phyloP scores from a whole-genome alignment of 1,140 invertebrate species.

The Lithobius niger region DNA sequence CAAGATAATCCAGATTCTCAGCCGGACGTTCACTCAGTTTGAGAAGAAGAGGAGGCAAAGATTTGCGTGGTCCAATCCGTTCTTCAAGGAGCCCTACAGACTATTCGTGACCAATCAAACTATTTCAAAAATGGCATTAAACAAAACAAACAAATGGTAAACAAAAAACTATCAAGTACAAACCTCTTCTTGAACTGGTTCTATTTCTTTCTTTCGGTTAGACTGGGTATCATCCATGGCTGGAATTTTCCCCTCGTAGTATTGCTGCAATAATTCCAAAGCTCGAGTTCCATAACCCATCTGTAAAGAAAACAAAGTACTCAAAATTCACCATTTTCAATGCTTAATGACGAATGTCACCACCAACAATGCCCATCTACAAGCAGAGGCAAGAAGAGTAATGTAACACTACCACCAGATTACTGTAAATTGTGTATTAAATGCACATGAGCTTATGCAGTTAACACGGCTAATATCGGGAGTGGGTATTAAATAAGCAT shows the following conservation, averaged over 20 bases:
- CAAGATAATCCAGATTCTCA: slow-evolving; percentile 83
- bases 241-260: slow-evolving; percentile 73
- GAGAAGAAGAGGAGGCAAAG: slow-evolving; percentile 41
- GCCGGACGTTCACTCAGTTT: slow-evolving; percentile 63
- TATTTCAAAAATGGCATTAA: not conserved
- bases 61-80: slow-evolving; percentile 30
- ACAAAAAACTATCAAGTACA: slow-evolving; percentile 26
- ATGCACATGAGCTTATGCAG: no score
- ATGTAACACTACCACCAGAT: no score
- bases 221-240: slow-evolving; percentile 45
- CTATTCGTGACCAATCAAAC: slow-evolving; percentile 13
- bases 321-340: slow-evolving; percentile 16
- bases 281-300: slow-evolving; percentile 92
- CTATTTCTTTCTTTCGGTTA: slow-evolving; percentile 22
- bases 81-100: slow-evolving; percentile 28
- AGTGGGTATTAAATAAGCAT: no score
- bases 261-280: slow-evolving; percentile 65
- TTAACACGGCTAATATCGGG: no score
- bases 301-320: slow-evolving; percentile 34
- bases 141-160: not conserved
- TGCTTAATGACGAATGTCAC: no score
- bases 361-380: no score
- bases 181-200: slow-evolving; percentile 40
- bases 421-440: no score
- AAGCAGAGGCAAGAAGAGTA: no score